A percentile compares a stretch with the other conserved stretches of the same genome.
Conservation (phyloP, 2,113 vertebrate species). For the Lichenostomus cassidix region DNA sequence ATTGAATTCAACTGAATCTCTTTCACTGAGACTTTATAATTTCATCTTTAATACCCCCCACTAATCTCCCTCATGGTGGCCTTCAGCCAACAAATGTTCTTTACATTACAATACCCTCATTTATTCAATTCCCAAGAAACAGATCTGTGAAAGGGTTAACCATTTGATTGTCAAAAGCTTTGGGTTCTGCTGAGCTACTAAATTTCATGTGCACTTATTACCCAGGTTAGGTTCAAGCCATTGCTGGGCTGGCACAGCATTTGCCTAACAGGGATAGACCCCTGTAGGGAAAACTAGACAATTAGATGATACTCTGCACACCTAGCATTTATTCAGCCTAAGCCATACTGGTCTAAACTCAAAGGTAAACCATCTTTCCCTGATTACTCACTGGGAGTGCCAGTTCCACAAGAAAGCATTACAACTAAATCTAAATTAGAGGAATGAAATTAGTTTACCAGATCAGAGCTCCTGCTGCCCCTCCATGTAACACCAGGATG, state of each 20-base stretch:
- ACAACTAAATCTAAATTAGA: constrained; percentile 49
- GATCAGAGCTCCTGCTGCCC: constrained; percentile 6
- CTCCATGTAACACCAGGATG: neutral
- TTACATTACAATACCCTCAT: constrained; percentile 65
- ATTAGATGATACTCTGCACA: constrained; percentile 31
- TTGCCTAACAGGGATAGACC: constrained; percentile 43
- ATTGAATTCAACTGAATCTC: constrained; percentile 64
- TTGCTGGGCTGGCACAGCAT: constrained; percentile 23
- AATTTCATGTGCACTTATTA: constrained; percentile 56
- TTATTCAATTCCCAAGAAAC: constrained; percentile 54
- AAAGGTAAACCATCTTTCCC: constrained; percentile 47
- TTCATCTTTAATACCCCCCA: constrained; percentile 69
- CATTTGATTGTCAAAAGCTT: constrained; percentile 64
- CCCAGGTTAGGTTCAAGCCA: constrained; percentile 58
- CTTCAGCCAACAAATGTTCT: constrained; percentile 67
- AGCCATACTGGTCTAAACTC: constrained; percentile 25
- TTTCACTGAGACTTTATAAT: constrained; percentile 69
- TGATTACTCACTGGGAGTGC: constrained; percentile 47
- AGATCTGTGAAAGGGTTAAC: constrained; percentile 48
- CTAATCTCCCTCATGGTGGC: constrained; percentile 69
- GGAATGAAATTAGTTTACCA: constrained; percentile 48
- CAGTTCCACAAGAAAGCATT: neutral
- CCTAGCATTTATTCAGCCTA: constrained; percentile 22
- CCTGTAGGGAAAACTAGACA: constrained; percentile 63
- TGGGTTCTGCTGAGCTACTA: constrained; percentile 61